Evolutionary conservation across 1,140 invertebrate species (phyloP), one percentile per base, ranked within the genome.

Genomic region (Melitaea cinxia): DNA sequence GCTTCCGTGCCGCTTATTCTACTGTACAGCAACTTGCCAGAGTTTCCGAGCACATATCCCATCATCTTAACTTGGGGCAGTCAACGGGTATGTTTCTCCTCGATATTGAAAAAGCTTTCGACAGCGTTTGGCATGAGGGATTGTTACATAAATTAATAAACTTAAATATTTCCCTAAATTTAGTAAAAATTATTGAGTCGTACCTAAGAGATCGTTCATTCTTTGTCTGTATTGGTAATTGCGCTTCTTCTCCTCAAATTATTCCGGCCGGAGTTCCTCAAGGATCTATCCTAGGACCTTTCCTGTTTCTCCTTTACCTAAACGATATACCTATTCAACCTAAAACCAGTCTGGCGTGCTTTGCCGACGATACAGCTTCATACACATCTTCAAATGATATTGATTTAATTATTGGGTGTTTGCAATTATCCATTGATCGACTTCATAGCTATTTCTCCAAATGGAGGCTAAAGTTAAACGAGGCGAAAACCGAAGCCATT

Each of bases 391-490:
- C 45, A 12, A 4, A 12, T n/a, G 58, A 61, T 39, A 61, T 39
- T 4, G 47, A 61, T 52, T n/a, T 61, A 1, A 49, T 61, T 10
- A 61, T 61, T 19, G 26, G 14, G 3, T 10, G 45, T 4, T 15
- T 61, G 9, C 58, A 61, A 23, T n/a, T 61, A 5, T 30, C 58
- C 4, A n/a, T 61, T 5, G 9, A 61, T 37, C 15, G 2, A 5
- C 19, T 52, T 2, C 10, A 15, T 14, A 7, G 4, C 0, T 61
- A 52, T n/a, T 61, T 52, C 33, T 35, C 5, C 4, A 49, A 33
- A 26, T 52, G 58, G 58, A 61, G 52, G 30, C 33, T 61, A 4
- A 35, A 61, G 39, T 2, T 61, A 24, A 61, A 61, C 21, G 47
- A n/a, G 28, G 17, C 45, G 17, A 52, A 61, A 52, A 52, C 45